Evolutionary conservation across 1,140 invertebrate genomes (phyloP).

Genomic region (Laupala kohalensis): DNA sequence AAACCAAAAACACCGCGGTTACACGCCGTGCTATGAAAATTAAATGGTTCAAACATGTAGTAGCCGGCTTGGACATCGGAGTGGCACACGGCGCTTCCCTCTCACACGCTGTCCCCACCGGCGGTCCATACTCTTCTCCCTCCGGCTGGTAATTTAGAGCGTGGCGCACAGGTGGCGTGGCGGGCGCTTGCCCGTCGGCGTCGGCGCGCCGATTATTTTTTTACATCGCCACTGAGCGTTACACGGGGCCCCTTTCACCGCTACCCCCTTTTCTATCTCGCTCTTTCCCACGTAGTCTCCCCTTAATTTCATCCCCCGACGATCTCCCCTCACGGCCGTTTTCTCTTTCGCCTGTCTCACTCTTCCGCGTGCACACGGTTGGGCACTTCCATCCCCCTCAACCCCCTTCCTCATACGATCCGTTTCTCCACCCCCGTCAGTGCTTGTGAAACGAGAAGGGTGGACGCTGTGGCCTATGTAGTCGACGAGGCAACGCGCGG

Average conservation of each 20-base stretch:
- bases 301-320: background rate
- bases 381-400: background rate
- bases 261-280: background rate
- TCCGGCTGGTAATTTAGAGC: conserved; percentile 11
- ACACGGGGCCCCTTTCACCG: background rate
- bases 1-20: conserved; percentile 8
- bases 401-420: background rate
- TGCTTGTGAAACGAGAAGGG: background rate
- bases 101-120: background rate
- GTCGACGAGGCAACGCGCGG: no score
- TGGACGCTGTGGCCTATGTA: no score
- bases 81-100: background rate
- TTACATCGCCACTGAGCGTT: background rate
- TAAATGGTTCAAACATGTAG: conserved; percentile 6
- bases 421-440: background rate
- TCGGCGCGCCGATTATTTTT: conserved; percentile 6
- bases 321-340: background rate
- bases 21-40: conserved; percentile 11
- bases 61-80: background rate
- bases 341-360: background rate
- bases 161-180: conserved; percentile 7
- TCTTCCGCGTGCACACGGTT: background rate
- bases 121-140: background rate
- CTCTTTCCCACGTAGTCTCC: background rate
- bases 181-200: background rate